Base-by-base conservation (phyloP, 2,797 vertebrate genomes). In the Anabas testudineus region DNA sequence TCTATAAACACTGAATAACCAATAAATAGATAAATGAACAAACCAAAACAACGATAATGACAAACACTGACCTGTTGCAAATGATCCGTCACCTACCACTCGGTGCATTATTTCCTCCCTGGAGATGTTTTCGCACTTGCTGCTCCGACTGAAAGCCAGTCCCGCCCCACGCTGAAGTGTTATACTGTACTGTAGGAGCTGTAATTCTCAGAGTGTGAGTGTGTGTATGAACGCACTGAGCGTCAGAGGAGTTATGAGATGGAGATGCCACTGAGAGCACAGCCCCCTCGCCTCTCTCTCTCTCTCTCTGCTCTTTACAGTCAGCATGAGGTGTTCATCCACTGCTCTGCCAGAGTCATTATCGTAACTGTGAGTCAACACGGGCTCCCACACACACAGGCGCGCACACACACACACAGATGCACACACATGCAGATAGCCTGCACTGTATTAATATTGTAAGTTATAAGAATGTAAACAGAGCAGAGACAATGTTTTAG, bases 311-410 rank as follows among this genome's bases (percentile, higher is more conserved):
- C 47, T 77, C 78, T 76, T 73, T 81, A 73, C 74, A 74, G 77
- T 80, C 78, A 82, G 60, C 24, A 42, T 77, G 83, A 91, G 81
- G 68, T 74, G 85, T 80, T 88, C 78, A 78, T 83, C 75, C 71
- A 47, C 59, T 22, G 77, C 73, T 84, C 26, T 69, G 68, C 67
- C 76, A 80, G 81, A 84, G 80, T 83, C 83, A 83, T 90, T 85
- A 82, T 65, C 75, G 77, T 51, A 85, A 61, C 78, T 77, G 74
- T 90, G 89, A 91, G 85, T 92, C 88, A 91, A 83, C 71, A 41
- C 7, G 6, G n/a, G 36, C 61, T 45, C 45, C 16, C 52, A 49
- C 70, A 67, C 6, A 65, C 36, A 48, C 21, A 12, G 1, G 10
- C 55, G 49, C 63, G 42, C 47, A 52, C 22, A 26, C 45, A 64